Evolutionary conservation across 2,113 vertebrate species (phyloP), one percentile per base, ranked within the genome.

Genomic region (Bujurquina vittata): DNA sequence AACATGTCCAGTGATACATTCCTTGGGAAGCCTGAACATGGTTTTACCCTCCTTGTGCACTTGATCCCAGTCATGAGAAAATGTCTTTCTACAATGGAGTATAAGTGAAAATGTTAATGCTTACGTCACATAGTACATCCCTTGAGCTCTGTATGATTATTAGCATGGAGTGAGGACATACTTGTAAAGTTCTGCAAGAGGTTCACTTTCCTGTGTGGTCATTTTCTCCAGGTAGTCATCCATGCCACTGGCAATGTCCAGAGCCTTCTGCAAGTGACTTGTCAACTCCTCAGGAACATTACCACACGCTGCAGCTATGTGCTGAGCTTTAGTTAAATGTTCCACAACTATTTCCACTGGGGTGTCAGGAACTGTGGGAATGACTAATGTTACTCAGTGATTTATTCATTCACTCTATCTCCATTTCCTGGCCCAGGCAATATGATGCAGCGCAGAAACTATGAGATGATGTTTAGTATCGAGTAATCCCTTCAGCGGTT

Each of bases 301-400:
- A 29, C 83, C 49, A 79, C 90, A 86, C 3, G 43, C 65, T 73
- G 91, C 63, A 23, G 94, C 94, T 43, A 95, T 85, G 60, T 94
- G 91, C 76, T 91, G 94, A 76, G 95, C 96, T 94, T 96, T 96
- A 12, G 86, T 91, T 58, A 97, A 90, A 65, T 95, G 92, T 77
- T 94, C 95, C 81, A 94, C 94, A 26, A 96, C 91, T 54, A 94
- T 65, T 40, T 95, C 94, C 87, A 94, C 73, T 0, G 87, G 93
- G 29, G 91, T 95, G 81, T 96, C 96, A 84, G 95, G 93, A 94
- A 96, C 79, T 91, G 40, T 1, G 23, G 35, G 22, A 31, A 62
- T 7, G 46, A 40, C 37, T 26, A 46, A 26, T 10, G 17, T 72
- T 72, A 72, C 26, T 33, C 52, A 54, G 14, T 72, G 46, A n/a